Evolutionary conservation across 2,113 vertebrate genomes (phyloP).

Genomic region (Camelus dromedarius): DNA sequence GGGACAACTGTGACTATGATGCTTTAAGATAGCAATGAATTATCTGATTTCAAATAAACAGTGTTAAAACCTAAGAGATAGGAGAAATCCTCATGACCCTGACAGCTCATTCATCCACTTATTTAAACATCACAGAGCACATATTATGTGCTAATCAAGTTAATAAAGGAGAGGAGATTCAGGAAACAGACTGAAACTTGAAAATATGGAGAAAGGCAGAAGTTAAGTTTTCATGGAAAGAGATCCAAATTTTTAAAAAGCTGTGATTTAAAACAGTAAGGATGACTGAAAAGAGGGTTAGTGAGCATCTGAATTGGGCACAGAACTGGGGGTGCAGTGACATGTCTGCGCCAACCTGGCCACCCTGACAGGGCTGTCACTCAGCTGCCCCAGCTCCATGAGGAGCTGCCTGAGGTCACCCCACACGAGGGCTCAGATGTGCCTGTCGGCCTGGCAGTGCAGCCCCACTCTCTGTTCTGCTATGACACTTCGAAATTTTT

Average conservation of each 20-base stretch:
- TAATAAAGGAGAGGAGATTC: neutral
- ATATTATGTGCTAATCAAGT: neutral
- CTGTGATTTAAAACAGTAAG: neutral
- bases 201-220: neutral
- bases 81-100: neutral
- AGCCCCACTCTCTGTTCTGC: neutral
- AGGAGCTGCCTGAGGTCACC: neutral
- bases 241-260: neutral
- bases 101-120: neutral
- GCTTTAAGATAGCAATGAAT: neutral
- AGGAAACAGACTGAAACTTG: neutral
- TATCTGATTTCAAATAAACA: neutral
- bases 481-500: neutral
- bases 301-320: neutral
- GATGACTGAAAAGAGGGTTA: neutral
- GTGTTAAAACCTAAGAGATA: neutral
- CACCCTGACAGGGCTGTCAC: accelerated
- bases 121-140: neutral
- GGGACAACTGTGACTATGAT: neutral
- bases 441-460: neutral
- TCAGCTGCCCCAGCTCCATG: accelerated
- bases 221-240: neutral
- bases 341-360: accelerated
- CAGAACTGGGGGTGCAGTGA: accelerated
- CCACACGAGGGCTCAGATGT: accelerated